A percentile compares a stretch with the other conserved stretches of the same genome.
These are phyloP conservation scores for Colletes gigas DNA, from an alignment of 1,140 invertebrate genomes.

Conservation along the genomic window DNA sequence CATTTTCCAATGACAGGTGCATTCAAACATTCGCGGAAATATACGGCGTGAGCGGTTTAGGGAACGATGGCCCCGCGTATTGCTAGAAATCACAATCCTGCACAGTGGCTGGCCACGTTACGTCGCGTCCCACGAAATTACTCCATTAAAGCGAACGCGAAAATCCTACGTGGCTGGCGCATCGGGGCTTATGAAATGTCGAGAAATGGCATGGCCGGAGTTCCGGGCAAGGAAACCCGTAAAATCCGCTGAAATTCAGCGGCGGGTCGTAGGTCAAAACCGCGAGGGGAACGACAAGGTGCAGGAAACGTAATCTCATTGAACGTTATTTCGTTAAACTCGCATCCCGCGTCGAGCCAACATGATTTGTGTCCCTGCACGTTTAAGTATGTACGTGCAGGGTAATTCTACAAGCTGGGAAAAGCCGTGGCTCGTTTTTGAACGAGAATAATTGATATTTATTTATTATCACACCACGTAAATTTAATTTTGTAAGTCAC, in stretches of 20 bases:
- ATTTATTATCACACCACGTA: no score
- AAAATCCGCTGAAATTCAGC: slow-evolving; percentile 6
- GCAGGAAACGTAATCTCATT: background rate
- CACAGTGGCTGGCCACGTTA: background rate
- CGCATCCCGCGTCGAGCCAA: background rate
- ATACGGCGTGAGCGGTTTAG: background rate
- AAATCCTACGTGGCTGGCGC: background rate
- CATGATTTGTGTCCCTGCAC: background rate
- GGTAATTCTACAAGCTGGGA: no score
- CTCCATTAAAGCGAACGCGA: slow-evolving; percentile 14
- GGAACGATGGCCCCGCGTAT: background rate
- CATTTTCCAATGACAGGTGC: background rate
- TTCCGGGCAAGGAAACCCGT: background rate
- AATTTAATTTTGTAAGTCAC: no score
- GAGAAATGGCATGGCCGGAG: no score
- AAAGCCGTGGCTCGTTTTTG: no score
- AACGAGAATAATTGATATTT: no score
- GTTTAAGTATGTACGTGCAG: no score
- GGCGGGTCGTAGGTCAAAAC: background rate
- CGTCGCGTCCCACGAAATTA: background rate
- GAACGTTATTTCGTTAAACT: background rate
- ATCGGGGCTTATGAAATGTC: no score
- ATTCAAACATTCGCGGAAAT: background rate
- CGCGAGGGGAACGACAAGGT: background rate
- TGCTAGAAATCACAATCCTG: slow-evolving; percentile 9